Evolutionary conservation across 2,797 vertebrate species (phyloP), one percentile per base, ranked within the genome.

Genomic region (Smutsia temminckii): DNA sequence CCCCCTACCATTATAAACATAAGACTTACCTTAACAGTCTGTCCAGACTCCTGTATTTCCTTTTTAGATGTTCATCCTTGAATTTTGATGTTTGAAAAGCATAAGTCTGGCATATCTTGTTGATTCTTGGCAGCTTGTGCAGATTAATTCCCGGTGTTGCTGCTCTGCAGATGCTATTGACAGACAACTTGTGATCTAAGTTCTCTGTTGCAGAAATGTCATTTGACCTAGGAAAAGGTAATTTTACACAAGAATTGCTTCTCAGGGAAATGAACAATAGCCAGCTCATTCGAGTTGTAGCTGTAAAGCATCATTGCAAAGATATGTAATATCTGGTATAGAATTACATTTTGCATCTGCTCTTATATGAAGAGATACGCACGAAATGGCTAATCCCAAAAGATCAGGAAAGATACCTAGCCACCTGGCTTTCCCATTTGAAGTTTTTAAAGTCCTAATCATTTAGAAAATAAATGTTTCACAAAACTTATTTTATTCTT

Each of bases 1-100:
- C n/a, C n/a, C n/a, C n/a, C 40, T 51, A 3, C 53, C 46, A 27
- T 83, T 94, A 40, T 23, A 93, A 72, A 37, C 61, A 17, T 37
- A 78, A 68, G 29, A 85, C 66, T 78, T 88, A 74, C 18, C 53
- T 49, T 81, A 92, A 27, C 42, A 69, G 29, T 93, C 49, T 93
- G 16, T 51, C 63, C 34, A 80, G 89, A 23, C 16, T 93, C 25
- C 53, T 61, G 3, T 85, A 27, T 93, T 96, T 96, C 27, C 34
- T 49, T 93, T 92, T 93, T 40, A 91, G 66, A 49, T 95, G 68
- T 29, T 86, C 23, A 86, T 46, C 2, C 71, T 89, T 93, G 37
- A 80, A 51, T 85, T 95, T 94, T 96, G 74, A 89, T 94, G 42
- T 93, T 93, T 96, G 85, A 92, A 91, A 93, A 96, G 94, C 84